Percentiles rank a stretch among this genome's conserved stretches.
Evolutionary conservation across 2,113 vertebrate species (phyloP).

Genomic region (Lophura nycthemera): DNA sequence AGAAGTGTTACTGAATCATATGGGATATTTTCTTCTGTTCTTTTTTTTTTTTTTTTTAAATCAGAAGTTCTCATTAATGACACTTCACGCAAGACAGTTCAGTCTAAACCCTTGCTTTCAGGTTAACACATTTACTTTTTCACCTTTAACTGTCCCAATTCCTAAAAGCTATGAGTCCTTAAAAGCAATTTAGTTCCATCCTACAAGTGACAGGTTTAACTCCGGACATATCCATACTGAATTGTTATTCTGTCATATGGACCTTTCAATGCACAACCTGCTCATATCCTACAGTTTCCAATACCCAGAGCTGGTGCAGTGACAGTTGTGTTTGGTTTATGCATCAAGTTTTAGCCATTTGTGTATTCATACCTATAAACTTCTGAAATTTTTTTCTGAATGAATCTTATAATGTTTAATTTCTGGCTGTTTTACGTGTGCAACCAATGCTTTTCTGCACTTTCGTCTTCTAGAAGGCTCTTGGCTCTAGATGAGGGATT

Average conservation of each 20-base stretch:
- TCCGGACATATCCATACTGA: constrained; percentile 37
- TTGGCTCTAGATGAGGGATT: neutral
- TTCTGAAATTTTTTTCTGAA: constrained; percentile 32
- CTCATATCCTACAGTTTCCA: neutral
- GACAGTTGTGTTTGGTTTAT: neutral
- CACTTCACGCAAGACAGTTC: neutral
- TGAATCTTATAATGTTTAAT: neutral
- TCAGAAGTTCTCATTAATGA: neutral
- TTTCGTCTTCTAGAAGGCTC: neutral
- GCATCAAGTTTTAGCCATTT: neutral
- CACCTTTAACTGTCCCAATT: neutral
- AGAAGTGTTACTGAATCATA: neutral
- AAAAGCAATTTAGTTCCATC: constrained; percentile 21
- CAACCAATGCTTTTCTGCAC: neutral
- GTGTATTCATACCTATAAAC: neutral
- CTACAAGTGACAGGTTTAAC: constrained; percentile 5
- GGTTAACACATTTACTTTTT: neutral
- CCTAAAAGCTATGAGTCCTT: constrained; percentile 30
- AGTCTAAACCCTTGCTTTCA: neutral
- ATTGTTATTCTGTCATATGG: constrained; percentile 53
- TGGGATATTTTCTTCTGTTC: neutral
- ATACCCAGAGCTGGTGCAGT: neutral
- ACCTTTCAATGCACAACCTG: constrained; percentile 3
- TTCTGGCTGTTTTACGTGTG: neutral
- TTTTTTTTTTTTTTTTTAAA: neutral